Conservation (phyloP, 37 sponge, comb jelly and placozoan species). For the Ephydatia muelleri region DNA sequence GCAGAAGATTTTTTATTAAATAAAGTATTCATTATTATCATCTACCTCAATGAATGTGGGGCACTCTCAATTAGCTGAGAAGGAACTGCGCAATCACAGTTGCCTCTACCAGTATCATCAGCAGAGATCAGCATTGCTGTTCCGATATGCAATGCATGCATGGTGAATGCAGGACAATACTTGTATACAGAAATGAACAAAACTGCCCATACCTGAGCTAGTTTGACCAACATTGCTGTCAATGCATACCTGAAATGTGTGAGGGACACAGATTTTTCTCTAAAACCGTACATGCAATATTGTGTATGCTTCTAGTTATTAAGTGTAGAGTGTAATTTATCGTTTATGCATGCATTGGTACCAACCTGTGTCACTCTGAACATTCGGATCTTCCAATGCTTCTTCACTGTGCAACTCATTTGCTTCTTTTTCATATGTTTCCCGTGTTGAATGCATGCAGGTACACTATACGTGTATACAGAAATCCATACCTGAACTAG, state of each 20-base stretch:
- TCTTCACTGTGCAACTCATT: constrained; percentile 1
- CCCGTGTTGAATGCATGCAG: background rate
- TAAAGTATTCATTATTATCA: constrained; percentile 1
- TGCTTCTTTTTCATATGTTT: constrained; percentile 1
- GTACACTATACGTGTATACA: constrained; percentile 1
- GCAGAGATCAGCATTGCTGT: constrained; percentile 1
- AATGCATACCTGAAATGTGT: constrained; percentile 1
- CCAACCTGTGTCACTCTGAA: background rate
- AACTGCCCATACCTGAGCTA: constrained; percentile 1
- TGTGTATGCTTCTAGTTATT: constrained; percentile 1
- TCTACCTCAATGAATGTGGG: constrained; percentile 1
- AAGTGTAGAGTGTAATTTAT: constrained; percentile 1
- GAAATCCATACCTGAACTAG: constrained; percentile 1
- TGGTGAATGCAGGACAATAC: constrained; percentile 1
- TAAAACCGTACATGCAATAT: constrained; percentile 1
- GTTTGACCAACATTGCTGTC: constrained; percentile 1
- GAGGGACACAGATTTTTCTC: constrained; percentile 1
- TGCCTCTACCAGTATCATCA: constrained; percentile 1
- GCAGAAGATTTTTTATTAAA: background rate
- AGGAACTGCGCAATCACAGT: constrained; percentile 1
- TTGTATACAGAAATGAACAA: constrained; percentile 1
- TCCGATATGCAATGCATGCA: constrained; percentile 1
- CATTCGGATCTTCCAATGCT: constrained; percentile 1
- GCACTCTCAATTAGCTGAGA: constrained; percentile 1
- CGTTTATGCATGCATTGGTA: constrained; percentile 1